Evolutionary conservation across 2,888 invertebrate genomes (phyloP), one percentile per base, ranked within the genome.

Genomic region (Agapetus fuscipes): DNA sequence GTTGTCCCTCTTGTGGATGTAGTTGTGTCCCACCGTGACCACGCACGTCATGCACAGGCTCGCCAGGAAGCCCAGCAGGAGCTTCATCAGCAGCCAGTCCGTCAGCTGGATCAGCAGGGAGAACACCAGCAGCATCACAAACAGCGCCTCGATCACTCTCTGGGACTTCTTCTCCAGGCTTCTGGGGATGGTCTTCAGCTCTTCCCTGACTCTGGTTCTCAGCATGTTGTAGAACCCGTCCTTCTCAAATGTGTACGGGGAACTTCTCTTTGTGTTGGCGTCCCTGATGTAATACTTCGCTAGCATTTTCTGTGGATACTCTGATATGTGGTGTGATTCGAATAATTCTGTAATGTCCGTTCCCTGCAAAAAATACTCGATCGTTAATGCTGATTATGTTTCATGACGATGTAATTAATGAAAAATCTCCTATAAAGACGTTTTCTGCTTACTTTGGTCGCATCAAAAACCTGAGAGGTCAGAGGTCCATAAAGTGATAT

Each of bases 311-410:
- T 74, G 70, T 0, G 79, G 74, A 1, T 61, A 59, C 1, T 62
- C 60, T 5, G 72, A 68, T 30, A 85, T 53, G 56, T 88, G 86
- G 56, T 84, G 80, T 0, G 70, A 60, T 66, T 84, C 83, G 52
- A 85, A 87, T 3, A 79, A 75, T 62, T 86, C 86, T 0, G 85
- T 86, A 40, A 86, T 83, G 51, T 87, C 86, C 1, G 78, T 80
- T 1, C 84, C 85, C 71, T 78, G 20, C 30, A 42, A 36, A 5
- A 20, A 20, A n/a, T n/a, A n/a, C n/a, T n/a, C n/a, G n/a, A n/a
- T n/a, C n/a, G n/a, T n/a, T n/a, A n/a, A n/a, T n/a, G n/a, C n/a
- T n/a, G n/a, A n/a, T n/a, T n/a, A n/a, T n/a, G n/a, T n/a, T n/a
- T n/a, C n/a, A n/a, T n/a, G n/a, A n/a, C n/a, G n/a, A n/a, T n/a